Conservation (phyloP, 2,797 vertebrate genomes). For the Pseudotriccus pelzelni region DNA sequence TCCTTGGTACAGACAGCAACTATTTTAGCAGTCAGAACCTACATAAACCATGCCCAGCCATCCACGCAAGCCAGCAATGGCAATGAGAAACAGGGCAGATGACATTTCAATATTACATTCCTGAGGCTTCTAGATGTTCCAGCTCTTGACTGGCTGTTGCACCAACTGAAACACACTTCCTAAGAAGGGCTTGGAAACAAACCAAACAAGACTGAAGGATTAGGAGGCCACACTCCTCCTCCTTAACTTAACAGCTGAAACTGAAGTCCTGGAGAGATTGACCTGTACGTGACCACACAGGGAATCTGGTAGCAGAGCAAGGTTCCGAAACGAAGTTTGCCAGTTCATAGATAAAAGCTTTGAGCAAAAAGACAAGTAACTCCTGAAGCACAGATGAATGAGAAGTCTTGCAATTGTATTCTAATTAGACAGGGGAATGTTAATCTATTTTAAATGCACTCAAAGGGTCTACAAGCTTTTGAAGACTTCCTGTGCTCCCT, state of each 20-base stretch:
- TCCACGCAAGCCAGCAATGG: not conserved
- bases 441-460: not conserved
- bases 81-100: not conserved
- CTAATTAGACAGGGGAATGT: not conserved
- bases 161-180: not conserved
- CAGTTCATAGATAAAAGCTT: not conserved
- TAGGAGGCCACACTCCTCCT: not conserved
- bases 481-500: slow-evolving; percentile 33
- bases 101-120: not conserved
- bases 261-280: not conserved
- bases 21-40: not conserved
- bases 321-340: not conserved
- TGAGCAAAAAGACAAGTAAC: not conserved
- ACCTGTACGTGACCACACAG: not conserved
- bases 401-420: not conserved
- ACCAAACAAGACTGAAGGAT: not conserved
- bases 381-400: not conserved
- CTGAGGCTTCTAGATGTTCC: not conserved
- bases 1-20: not conserved
- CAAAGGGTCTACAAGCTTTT: not conserved
- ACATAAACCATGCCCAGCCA: not conserved
- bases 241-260: not conserved
- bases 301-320: not conserved
- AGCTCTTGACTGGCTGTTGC: not conserved
- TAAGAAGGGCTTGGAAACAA: not conserved